Base-by-base conservation (phyloP, 2,888 invertebrate species). In the Andrena minutula region DNA sequence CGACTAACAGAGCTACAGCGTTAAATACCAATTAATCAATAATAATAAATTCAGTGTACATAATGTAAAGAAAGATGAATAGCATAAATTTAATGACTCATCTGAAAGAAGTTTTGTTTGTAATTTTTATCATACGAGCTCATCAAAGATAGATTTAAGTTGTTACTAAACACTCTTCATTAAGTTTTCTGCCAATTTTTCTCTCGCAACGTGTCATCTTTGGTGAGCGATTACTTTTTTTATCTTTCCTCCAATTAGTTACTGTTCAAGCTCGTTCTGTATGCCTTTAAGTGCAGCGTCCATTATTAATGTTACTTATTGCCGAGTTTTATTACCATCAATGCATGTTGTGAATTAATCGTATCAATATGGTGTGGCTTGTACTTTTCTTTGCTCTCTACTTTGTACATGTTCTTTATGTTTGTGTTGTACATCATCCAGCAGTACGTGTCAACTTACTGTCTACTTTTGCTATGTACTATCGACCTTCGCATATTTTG, bases 61-160 rank as follows among this genome's bases (percentile, higher is more conserved):
- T 93, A 93, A 91, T 93, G 93, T 93, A 93, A 92, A 93, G 90
- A 91, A 87, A 91, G 87, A 90, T 90, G 81, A 90, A 91, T 90
- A 92, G 92, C 86, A 93, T 92, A 93, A 93, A 93, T 88, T 84
- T 90, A 91, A 88, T 92, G 88, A 91, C 86, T 92, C 90, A 92
- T 92, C 86, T 83, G 84, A 92, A 90, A 41, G 84, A 73, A 60
- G 63, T 90, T 88, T 92, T 91, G 90, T 92, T 91, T 85, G 86
- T 91, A 90, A 92, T 92, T 92, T 92, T 93, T 88, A 90, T 88
- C 58, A 86, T 75, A 88, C 70, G 80, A 85, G 83, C 86, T 88
- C 90, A 90, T 89, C 89, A 83, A 88, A 79, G 89, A 87, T 88
- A 76, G 66, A 53, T 69, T 70, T 56, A 56, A 28, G 47, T 30